Evolutionary conservation across 1,140 invertebrate species (phyloP).

Genomic region (Lasaia peninsularis): DNA sequence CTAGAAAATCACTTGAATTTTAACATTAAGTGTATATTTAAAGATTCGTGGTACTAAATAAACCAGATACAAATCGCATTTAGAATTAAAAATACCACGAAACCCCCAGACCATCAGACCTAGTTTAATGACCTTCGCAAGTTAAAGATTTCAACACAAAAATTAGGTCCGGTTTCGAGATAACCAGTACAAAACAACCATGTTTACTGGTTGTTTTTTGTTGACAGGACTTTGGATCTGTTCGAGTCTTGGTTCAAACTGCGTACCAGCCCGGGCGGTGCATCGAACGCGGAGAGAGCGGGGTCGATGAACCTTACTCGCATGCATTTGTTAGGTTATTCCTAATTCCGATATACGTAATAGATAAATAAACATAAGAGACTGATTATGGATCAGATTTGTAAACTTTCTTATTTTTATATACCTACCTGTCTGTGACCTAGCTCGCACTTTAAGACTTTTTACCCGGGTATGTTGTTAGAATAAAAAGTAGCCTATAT

Average conservation of each 20-base stretch:
- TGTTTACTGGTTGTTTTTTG: constrained; percentile 24
- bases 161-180: constrained; percentile 11
- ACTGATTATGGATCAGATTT: constrained; percentile 18
- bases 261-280: constrained; percentile 48
- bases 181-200: constrained; percentile 10
- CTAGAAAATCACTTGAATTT: no score
- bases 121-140: constrained; percentile 8
- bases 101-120: background rate
- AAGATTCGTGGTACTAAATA: background rate
- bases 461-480: no score
- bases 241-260: constrained; percentile 42
- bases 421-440: no score
- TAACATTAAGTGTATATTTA: no score
- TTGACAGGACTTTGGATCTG: constrained; percentile 37
- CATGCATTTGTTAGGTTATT: constrained; percentile 57
- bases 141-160: constrained; percentile 3
- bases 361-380: constrained; percentile 23
- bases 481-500: no score
- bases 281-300: constrained; percentile 71
- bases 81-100: background rate
- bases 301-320: constrained; percentile 64
- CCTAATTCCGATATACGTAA: constrained; percentile 35
- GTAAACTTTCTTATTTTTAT: background rate
- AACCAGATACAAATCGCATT: background rate
- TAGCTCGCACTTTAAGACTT: no score